Evolutionary conservation across 1,140 invertebrate genomes (phyloP).

Genomic region (Drosophila elegans): DNA sequence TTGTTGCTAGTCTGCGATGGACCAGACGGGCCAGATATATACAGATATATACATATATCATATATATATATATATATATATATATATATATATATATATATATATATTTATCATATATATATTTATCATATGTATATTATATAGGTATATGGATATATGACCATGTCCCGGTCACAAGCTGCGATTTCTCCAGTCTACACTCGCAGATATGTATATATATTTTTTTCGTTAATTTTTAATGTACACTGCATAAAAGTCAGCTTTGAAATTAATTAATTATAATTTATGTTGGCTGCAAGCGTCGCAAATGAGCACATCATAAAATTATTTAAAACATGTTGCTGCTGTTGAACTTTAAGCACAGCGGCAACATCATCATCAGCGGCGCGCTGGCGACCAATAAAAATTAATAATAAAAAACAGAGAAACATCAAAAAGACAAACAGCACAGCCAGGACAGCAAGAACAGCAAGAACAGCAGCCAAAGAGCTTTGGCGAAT

Average conservation of each 20-base stretch:
- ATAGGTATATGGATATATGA: not conserved
- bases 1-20: constrained; percentile 59
- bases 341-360: constrained; percentile 53
- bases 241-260: constrained; percentile 72
- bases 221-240: constrained; percentile 43
- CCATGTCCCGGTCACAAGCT: not conserved
- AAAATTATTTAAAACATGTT: constrained; percentile 71
- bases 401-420: constrained; percentile 57
- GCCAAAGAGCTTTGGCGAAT: constrained; percentile 42
- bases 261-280: constrained; percentile 79
- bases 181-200: constrained; percentile 5
- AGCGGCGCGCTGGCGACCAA: constrained; percentile 21
- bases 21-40: constrained; percentile 46
- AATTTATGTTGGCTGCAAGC: constrained; percentile 78
- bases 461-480: constrained; percentile 8
- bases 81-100: not conserved
- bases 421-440: constrained; percentile 66
- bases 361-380: constrained; percentile 22
- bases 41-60: constrained; percentile 1
- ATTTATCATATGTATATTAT: not conserved
- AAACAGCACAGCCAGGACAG: constrained; percentile 6
- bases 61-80: constrained; percentile 5
- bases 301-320: constrained; percentile 77
- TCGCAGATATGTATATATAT: too few species aligned
- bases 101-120: constrained; percentile 3